These are phyloP conservation scores for Latrodectus elegans DNA, from an alignment of 2,888 invertebrate species.

Conservation along the genomic window DNA sequence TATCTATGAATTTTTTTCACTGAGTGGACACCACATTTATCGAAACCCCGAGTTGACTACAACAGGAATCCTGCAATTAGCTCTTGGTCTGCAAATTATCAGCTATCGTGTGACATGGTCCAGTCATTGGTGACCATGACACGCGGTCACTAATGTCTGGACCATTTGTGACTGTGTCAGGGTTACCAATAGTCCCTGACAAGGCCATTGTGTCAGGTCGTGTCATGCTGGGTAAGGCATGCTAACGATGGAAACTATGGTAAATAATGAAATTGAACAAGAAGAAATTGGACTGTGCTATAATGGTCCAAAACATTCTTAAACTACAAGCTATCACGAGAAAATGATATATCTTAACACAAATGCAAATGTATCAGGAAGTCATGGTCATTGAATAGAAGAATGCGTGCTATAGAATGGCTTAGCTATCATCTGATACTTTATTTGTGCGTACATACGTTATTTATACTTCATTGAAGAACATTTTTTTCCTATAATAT, in stretches of 20 bases:
- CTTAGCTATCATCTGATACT: background rate
- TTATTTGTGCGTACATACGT: background rate
- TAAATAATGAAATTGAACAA: background rate
- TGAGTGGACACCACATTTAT: background rate
- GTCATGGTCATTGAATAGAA: background rate
- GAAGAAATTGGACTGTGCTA: background rate
- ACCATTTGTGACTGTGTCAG: too few species aligned
- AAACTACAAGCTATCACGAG: background rate
- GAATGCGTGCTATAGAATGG: background rate
- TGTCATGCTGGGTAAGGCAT: too few species aligned
- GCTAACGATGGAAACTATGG: background rate
- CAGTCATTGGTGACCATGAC: background rate
- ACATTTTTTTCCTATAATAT: too few species aligned
- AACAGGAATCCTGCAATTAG: background rate
- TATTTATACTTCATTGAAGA: background rate
- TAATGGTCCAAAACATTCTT: background rate
- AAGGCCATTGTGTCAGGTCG: too few species aligned
- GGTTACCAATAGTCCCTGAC: too few species aligned
- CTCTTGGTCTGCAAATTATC: background rate
- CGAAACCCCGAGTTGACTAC: background rate
- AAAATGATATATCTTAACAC: background rate
- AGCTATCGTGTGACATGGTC: background rate
- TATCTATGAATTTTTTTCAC: background rate
- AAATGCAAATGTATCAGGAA: background rate
- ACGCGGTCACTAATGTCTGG: too few species aligned